Evolutionary conservation across 2,797 vertebrate genomes (phyloP).

Genomic region (Gymnodraco acuticeps): DNA sequence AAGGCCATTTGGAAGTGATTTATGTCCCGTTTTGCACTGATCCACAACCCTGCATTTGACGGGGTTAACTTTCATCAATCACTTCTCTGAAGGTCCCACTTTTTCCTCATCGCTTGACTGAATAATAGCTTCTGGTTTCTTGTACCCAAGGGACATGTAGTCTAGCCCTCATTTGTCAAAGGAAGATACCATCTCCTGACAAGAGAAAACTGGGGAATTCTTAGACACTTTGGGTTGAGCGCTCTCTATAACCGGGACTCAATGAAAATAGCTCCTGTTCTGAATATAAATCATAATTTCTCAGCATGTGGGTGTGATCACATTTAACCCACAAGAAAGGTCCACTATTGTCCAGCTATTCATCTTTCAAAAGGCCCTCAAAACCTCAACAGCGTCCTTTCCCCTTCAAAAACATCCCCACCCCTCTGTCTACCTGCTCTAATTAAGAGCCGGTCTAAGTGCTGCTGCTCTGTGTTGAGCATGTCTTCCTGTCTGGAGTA

Average conservation of each 20-base stretch:
- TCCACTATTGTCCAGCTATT: conserved; percentile 9
- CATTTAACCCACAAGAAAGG: conserved; percentile 37
- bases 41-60: conserved; percentile 71
- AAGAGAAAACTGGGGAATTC: conserved; percentile 40
- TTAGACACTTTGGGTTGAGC: conserved; percentile 30
- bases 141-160: conserved; percentile 44
- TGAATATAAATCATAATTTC: conserved; percentile 36
- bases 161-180: conserved; percentile 40
- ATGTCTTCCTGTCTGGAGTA: conserved; percentile 36
- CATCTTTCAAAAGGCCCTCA: conserved; percentile 50
- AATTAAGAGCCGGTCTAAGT: conserved; percentile 38
- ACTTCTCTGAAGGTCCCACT: conserved; percentile 48
- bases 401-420: conserved; percentile 42
- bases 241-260: background rate
- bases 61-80: conserved; percentile 72
- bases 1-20: conserved; percentile 72
- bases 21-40: conserved; percentile 60
- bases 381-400: conserved; percentile 30
- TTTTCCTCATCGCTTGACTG: conserved; percentile 42
- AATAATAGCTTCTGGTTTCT: conserved; percentile 65
- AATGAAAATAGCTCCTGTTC: conserved; percentile 23
- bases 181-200: conserved; percentile 53
- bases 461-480: conserved; percentile 10
- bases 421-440: conserved; percentile 54
- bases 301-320: conserved; percentile 20